Conservation (phyloP, 2,113 vertebrate genomes). For the Argyrosomus japonicus region DNA sequence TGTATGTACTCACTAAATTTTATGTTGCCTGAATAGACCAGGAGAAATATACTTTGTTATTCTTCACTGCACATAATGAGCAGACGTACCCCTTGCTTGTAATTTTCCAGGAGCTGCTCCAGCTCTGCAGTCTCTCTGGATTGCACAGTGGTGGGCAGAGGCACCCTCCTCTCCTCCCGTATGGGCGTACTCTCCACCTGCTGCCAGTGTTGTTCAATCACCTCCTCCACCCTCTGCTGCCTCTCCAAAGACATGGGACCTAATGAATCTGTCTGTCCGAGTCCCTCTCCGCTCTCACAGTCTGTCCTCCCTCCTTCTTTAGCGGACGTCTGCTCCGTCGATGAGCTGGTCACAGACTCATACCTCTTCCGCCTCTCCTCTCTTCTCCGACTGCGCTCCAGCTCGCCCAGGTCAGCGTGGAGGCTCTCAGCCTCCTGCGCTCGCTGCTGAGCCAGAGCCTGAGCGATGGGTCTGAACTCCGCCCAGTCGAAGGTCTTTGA, state of each 20-base stretch:
- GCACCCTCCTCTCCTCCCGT: constrained; percentile 84
- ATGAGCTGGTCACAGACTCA: constrained; percentile 73
- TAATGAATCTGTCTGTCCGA: neutral
- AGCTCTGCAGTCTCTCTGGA: constrained; percentile 77
- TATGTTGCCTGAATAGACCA: neutral
- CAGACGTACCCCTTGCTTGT: constrained; percentile 83
- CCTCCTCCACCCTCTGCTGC: constrained; percentile 85
- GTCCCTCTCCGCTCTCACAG: constrained; percentile 46
- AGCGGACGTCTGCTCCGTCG: constrained; percentile 23
- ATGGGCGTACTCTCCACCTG: constrained; percentile 87
- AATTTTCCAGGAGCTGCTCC: constrained; percentile 83
- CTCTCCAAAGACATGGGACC: constrained; percentile 58
- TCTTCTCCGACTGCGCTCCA: constrained; percentile 76
- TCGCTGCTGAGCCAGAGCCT: constrained; percentile 86
- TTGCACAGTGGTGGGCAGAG: constrained; percentile 69
- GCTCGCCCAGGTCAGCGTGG: constrained; percentile 75
- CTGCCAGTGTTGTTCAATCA: constrained; percentile 87
- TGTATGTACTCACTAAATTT: neutral
- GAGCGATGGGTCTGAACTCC: constrained; percentile 86
- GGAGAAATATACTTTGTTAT: neutral
- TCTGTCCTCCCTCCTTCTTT: constrained; percentile 62
- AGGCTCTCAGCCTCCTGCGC: constrained; percentile 79
- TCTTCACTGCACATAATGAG: neutral
- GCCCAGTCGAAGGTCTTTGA: constrained; percentile 89
- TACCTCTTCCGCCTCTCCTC: constrained; percentile 84